A percentile compares a stretch with the other conserved stretches of the same genome.
These are phyloP conservation scores for Cephus runcator DNA, from an alignment of 2,888 invertebrate genomes.

Conservation along the genomic window DNA sequence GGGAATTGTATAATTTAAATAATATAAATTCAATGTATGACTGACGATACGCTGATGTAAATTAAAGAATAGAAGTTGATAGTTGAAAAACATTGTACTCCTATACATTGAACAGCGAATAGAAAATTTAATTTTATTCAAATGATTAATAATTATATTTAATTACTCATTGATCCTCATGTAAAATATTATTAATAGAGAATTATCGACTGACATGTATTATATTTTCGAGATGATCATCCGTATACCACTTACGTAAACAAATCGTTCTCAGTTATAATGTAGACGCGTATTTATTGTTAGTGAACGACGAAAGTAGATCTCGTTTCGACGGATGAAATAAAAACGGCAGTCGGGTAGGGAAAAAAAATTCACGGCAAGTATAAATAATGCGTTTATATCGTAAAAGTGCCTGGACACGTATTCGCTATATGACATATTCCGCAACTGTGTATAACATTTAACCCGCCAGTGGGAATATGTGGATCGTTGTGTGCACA, in stretches of 20 bases:
- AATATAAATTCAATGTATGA: too few species aligned
- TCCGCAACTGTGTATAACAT: neutral
- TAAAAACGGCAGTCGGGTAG: neutral
- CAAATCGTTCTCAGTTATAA: neutral
- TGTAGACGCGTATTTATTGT: neutral
- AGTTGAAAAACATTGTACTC: too few species aligned
- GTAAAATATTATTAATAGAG: neutral
- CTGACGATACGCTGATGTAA: neutral
- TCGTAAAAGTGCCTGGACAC: neutral
- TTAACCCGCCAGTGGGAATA: neutral
- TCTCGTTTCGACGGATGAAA: neutral
- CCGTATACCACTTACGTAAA: neutral
- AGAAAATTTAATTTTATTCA: neutral
- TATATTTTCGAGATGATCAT: too few species aligned
- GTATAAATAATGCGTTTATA: neutral
- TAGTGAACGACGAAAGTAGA: neutral
- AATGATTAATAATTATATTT: neutral
- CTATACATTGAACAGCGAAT: too few species aligned
- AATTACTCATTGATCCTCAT: neutral
- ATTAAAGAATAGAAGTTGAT: neutral
- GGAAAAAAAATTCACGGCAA: neutral
- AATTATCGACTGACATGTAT: neutral
- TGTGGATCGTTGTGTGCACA: neutral
- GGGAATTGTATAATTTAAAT: too few species aligned
- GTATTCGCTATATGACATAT: neutral